These are phyloP conservation scores for Linurgus olivaceus DNA, from an alignment of 2,797 vertebrate species.

Conservation along the genomic window DNA sequence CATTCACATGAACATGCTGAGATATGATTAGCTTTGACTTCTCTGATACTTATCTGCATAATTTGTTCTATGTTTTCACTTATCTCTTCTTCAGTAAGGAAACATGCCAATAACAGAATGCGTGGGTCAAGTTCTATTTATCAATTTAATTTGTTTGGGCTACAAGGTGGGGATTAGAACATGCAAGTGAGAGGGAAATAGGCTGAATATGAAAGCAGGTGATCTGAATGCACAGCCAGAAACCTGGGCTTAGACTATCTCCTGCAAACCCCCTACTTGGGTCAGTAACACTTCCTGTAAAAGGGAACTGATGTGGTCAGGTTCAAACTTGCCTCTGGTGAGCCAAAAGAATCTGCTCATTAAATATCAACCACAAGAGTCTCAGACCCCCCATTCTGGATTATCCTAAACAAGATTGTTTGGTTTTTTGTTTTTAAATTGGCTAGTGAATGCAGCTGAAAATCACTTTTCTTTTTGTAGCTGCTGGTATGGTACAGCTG, in stretches of 20 bases:
- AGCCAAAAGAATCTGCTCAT: not conserved
- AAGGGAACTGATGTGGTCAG: not conserved
- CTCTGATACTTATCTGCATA: not conserved
- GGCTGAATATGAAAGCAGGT: not conserved
- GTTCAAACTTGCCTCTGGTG: not conserved
- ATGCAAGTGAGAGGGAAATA: not conserved
- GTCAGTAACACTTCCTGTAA: not conserved
- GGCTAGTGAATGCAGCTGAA: not conserved
- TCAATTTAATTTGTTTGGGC: conserved; percentile 12
- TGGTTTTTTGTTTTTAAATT: not conserved
- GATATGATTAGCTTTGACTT: not conserved
- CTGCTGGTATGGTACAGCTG: not conserved
- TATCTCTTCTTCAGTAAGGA: not conserved
- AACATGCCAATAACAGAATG: not conserved
- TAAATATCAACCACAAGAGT: not conserved
- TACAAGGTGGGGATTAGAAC: not conserved
- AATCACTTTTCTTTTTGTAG: not conserved
- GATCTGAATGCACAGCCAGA: not conserved
- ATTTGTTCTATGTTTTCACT: not conserved
- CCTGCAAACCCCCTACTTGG: not conserved
- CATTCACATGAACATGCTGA: not conserved
- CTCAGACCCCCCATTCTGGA: not conserved
- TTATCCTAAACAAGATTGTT: not conserved
- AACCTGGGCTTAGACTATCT: not conserved
- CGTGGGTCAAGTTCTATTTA: not conserved